These are phyloP conservation scores for Rhopalosiphum padi DNA, from an alignment of 1,140 invertebrate species.

Conservation along the genomic window DNA sequence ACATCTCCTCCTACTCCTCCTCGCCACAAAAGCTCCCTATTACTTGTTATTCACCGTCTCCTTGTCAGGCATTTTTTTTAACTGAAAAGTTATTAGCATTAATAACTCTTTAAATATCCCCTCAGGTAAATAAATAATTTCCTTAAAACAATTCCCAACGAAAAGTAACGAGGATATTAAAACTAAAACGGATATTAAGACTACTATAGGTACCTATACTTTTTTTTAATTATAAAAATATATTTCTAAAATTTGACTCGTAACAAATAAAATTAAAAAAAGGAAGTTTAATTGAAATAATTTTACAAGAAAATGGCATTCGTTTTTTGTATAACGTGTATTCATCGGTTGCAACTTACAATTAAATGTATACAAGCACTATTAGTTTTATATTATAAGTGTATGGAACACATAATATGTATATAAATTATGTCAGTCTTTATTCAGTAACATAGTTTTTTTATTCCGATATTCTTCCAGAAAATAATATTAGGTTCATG, in stretches of 20 bases:
- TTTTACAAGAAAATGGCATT: slow-evolving; percentile 19
- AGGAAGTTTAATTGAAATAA: slow-evolving; percentile 20
- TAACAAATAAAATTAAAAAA: slow-evolving; percentile 5
- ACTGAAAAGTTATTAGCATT: slow-evolving; percentile 50
- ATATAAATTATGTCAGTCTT: background rate
- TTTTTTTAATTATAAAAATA: slow-evolving; percentile 25
- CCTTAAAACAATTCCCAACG: slow-evolving; percentile 34
- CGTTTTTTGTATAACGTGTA: background rate
- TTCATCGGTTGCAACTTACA: background rate
- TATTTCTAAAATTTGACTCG: background rate
- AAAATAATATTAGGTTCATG: background rate
- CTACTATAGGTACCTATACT: background rate
- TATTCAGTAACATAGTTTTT: background rate
- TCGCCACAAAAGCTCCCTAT: background rate
- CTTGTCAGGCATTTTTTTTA: slow-evolving; percentile 20
- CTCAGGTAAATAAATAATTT: slow-evolving; percentile 47
- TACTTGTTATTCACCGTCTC: slow-evolving; percentile 1
- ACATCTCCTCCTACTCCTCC: background rate
- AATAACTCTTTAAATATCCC: slow-evolving; percentile 55
- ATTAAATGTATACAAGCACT: background rate
- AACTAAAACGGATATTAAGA: slow-evolving; percentile 49
- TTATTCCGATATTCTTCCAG: slow-evolving; percentile 16
- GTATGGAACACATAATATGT: background rate
- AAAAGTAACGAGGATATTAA: slow-evolving; percentile 28
- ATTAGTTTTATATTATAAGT: background rate